Base-by-base conservation (phyloP, 2,888 invertebrate species). In the Rhabditoides inermis region DNA sequence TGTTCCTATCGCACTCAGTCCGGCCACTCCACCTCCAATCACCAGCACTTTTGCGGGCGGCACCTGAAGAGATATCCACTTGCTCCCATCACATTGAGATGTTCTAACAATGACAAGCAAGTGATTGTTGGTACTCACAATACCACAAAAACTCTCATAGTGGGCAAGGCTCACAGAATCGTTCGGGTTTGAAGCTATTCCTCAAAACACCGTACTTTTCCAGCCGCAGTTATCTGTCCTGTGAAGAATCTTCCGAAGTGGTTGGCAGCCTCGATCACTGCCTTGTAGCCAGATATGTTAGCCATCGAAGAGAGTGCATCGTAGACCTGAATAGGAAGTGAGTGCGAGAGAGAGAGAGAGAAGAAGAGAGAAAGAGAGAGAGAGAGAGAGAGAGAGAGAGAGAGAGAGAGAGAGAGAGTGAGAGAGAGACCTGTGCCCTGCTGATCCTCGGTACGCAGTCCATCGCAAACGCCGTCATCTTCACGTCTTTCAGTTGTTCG, bases 221-320 rank as follows among this genome's bases (percentile, higher is more conserved):
- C 88, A 3, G 88, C 88, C 0, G 88, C 88, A 12, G 88, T 89
- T 77, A 89, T 89, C 80, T 88, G 88, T 69, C 88, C 88, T 59
- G 88, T 85, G 78, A 90, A 88, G 79, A 90, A 90, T 65, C 88
- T 81, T n/a, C 88, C 88, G 78, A 88, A 90, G 75, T 88, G 82
- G 65, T 88, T 87, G 1, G 89, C 87, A 7, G 89, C 88, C 79
- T 89, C 88, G 27, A 90, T 83, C 15, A 90, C 88, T 1, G 88
- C 88, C 61, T 88, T 83, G 79, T 90, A 90, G 3, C 89, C 74
- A 46, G 73, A 65, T 60, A 90, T 86, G 76, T 90, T 90, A 0
- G 88, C 88, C 90, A 90, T 90, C 0, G 89, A 89, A 75, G 87
- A 88, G 2, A 90, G 82, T 0, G 86, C 89, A 77, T 90, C 89